These are phyloP conservation scores for Synergus itoensis DNA, from an alignment of 2,888 invertebrate genomes.

Conservation along the genomic window DNA sequence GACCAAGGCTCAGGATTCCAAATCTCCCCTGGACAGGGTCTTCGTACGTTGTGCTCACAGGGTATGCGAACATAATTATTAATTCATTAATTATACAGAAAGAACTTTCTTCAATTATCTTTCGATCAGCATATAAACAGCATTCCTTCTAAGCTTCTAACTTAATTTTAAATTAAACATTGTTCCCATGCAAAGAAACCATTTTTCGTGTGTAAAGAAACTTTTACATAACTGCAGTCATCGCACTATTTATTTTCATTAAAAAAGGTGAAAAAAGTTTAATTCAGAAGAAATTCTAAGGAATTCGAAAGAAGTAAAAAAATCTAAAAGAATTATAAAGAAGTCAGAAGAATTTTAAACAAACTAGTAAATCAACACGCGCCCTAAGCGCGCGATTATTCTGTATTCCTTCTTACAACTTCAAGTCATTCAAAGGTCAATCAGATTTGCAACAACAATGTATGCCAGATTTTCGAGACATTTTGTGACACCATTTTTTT, in stretches of 20 bases:
- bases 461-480: too few species aligned
- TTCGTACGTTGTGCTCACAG: constrained; percentile 76
- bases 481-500: too few species aligned
- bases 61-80: constrained; percentile 63
- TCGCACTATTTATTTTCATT: neutral
- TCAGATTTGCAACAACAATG: too few species aligned
- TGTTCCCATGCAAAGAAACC: neutral
- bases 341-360: too few species aligned
- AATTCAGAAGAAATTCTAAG: too few species aligned
- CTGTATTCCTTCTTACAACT: too few species aligned
- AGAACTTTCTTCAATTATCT: constrained; percentile 29
- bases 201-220: neutral
- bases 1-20: constrained; percentile 75
- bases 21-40: constrained; percentile 76
- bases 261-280: neutral
- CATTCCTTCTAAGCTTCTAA: neutral
- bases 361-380: too few species aligned
- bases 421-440: too few species aligned
- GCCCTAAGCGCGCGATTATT: too few species aligned
- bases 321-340: neutral
- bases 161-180: neutral
- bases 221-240: neutral
- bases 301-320: neutral
- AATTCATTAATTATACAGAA: constrained; percentile 12
- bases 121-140: constrained; percentile 33